phyloP scores from a whole-genome alignment of 2,113 vertebrate genomes.

The Notiomystis cincta region DNA sequence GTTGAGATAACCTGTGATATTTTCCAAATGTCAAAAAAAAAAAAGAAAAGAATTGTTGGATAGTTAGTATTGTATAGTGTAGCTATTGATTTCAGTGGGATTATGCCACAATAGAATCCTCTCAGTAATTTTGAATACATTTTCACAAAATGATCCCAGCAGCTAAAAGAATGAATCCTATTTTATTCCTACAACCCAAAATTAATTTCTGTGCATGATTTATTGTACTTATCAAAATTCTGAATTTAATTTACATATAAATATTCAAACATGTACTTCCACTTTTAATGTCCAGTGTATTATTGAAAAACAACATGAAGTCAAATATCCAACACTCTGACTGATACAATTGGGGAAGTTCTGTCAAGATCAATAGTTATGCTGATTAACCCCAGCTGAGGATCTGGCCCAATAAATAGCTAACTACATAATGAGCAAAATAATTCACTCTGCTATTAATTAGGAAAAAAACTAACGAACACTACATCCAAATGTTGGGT shows the following conservation, averaged over 20 bases:
- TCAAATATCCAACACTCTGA: neutral
- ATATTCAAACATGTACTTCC: neutral
- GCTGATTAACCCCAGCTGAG: slow-evolving; percentile 25
- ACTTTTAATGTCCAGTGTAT: neutral
- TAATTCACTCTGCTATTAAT: slow-evolving; percentile 36
- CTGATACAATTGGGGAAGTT: neutral
- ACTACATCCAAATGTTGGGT: neutral
- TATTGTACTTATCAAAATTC: neutral
- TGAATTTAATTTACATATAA: neutral
- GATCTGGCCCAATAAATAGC: slow-evolving; percentile 27
- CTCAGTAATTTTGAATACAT: neutral
- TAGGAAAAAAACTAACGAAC: neutral
- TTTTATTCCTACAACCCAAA: neutral
- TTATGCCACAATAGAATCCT: neutral
- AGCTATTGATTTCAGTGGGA: neutral
- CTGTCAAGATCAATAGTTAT: slow-evolving; percentile 12
- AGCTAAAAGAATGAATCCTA: neutral
- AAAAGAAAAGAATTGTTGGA: neutral
- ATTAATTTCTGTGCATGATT: neutral
- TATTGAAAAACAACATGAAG: neutral
- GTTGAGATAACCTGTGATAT: slow-evolving; percentile 4
- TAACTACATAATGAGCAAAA: slow-evolving; percentile 19
- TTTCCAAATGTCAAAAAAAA: neutral
- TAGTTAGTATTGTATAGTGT: neutral
- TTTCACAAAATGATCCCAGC: neutral